Conservation (phyloP, 2,113 vertebrate species). For the Strix uralensis region DNA sequence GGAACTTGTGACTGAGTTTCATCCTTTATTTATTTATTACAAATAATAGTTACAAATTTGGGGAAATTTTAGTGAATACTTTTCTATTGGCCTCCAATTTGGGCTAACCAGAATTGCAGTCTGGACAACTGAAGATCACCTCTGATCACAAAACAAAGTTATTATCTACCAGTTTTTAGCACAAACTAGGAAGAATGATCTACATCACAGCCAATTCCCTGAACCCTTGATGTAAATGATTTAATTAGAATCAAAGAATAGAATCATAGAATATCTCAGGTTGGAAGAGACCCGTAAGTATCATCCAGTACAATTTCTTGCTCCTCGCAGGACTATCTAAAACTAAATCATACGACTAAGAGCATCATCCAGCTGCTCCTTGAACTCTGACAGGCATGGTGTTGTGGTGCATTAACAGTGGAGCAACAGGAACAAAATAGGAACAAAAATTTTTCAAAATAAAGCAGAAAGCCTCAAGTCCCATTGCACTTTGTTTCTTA, state of each 20-base stretch:
- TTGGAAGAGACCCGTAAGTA: not conserved
- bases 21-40: not conserved
- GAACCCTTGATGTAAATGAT: not conserved
- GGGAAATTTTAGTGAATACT: not conserved
- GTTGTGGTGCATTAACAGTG: fast-evolving
- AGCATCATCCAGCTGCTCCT: not conserved
- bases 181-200: not conserved
- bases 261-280: not conserved
- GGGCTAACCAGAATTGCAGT: not conserved
- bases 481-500: not conserved
- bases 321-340: not conserved
- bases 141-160: not conserved
- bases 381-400: not conserved
- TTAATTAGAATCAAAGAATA: not conserved
- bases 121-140: not conserved
- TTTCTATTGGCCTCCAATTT: not conserved
- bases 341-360: not conserved
- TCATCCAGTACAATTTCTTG: not conserved
- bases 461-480: not conserved
- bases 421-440: not conserved
- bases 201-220: not conserved
- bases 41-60: not conserved
- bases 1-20: not conserved
- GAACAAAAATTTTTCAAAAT: not conserved
- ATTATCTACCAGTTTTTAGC: not conserved